Evolutionary conservation across 2,888 invertebrate species (phyloP).

Genomic region (Lepeophtheirus nordmannii): DNA sequence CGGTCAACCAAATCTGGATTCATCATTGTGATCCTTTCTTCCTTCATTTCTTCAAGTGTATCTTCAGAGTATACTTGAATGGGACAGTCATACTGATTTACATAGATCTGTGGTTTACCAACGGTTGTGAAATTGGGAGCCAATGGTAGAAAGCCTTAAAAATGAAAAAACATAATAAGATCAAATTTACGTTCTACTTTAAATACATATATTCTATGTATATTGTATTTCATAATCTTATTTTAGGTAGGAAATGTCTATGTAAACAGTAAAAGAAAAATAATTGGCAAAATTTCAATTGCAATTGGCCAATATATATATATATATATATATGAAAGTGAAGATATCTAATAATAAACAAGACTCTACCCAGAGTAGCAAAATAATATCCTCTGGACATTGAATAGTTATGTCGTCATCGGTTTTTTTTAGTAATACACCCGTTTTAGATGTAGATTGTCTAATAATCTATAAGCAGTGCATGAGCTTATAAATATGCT

Average conservation of each 20-base stretch:
- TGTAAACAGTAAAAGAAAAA: not conserved
- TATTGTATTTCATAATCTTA: not conserved
- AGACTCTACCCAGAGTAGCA: not conserved
- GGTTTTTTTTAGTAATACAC: too few species aligned
- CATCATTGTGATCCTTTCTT: slow-evolving; percentile 12
- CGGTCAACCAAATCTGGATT: slow-evolving; percentile 19
- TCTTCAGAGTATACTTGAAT: slow-evolving; percentile 20
- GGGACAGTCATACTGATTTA: slow-evolving; percentile 23
- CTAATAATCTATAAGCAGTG: too few species aligned
- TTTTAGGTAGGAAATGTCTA: not conserved
- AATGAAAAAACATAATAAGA: not conserved
- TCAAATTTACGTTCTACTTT: too few species aligned
- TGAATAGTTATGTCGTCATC: not conserved
- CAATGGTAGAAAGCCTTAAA: slow-evolving; percentile 12
- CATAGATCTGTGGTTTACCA: slow-evolving; percentile 14
- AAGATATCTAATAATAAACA: too few species aligned
- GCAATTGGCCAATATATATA: not conserved
- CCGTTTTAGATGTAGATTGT: too few species aligned
- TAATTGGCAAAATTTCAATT: slow-evolving; percentile 5
- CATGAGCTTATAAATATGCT: too few species aligned
- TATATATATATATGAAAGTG: too few species aligned
- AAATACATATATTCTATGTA: not conserved
- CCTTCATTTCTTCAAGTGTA: slow-evolving; percentile 20
- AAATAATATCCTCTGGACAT: not conserved
- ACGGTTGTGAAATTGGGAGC: slow-evolving; percentile 19